Evolutionary conservation across 2,888 invertebrate genomes (phyloP).

Genomic region (Aspidapion aeneum): DNA sequence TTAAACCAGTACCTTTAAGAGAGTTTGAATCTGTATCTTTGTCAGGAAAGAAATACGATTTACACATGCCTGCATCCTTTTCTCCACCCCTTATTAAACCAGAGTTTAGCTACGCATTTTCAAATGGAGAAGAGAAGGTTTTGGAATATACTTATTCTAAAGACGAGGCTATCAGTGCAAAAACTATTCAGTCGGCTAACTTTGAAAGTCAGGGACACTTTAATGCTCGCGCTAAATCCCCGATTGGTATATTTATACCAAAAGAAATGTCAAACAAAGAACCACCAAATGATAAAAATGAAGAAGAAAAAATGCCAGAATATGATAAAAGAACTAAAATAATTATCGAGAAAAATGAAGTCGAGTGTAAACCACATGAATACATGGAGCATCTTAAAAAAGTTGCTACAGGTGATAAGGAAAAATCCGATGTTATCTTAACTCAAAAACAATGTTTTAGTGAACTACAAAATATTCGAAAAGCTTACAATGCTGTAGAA

Average conservation of each 20-base stretch:
- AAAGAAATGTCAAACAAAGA: slow-evolving; percentile 12
- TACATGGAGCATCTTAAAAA: slow-evolving; percentile 36
- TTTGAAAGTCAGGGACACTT: slow-evolving; percentile 47
- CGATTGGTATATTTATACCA: slow-evolving; percentile 41
- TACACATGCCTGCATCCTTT: slow-evolving; percentile 25
- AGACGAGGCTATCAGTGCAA: slow-evolving; percentile 29
- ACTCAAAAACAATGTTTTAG: slow-evolving; percentile 40
- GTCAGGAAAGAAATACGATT: slow-evolving; percentile 32
- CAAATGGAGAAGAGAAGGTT: slow-evolving; percentile 33
- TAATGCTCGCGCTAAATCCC: slow-evolving; percentile 42
- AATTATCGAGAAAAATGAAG: slow-evolving; percentile 27
- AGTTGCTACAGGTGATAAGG: slow-evolving; percentile 33
- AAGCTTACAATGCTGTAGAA: slow-evolving; percentile 35
- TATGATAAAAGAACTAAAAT: slow-evolving; percentile 22
- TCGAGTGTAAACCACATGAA: slow-evolving; percentile 32
- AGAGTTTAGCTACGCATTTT: slow-evolving; percentile 40
- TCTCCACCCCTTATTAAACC: slow-evolving; percentile 30
- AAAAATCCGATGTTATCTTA: slow-evolving; percentile 36
- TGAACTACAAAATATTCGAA: slow-evolving; percentile 40
- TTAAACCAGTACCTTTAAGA: slow-evolving; percentile 30
- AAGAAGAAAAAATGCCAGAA: slow-evolving; percentile 10
- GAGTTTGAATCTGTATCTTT: slow-evolving; percentile 33
- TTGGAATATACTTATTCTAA: slow-evolving; percentile 34
- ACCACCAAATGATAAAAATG: background rate
- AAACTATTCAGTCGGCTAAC: slow-evolving; percentile 42